Conservation (phyloP, 2,797 vertebrate genomes). For the Hephaestus fuliginosus region DNA sequence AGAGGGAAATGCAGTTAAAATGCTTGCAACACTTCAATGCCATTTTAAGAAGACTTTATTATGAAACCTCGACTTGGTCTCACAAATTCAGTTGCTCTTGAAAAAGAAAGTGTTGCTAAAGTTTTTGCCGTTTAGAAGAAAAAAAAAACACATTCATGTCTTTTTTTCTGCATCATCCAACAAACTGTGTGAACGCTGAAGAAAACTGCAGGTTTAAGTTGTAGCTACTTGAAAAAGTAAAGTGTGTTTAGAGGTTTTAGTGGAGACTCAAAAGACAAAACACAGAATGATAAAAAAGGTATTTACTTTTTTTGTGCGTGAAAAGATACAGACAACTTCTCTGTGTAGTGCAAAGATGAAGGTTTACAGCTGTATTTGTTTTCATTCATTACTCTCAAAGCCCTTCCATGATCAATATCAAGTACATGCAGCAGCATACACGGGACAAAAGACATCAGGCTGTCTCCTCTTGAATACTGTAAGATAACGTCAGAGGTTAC, state of each 20-base stretch:
- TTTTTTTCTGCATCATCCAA: no score
- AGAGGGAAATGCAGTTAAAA: neutral
- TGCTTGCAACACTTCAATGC: neutral
- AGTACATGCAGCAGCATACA: neutral
- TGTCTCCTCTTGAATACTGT: neutral
- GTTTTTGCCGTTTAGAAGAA: neutral
- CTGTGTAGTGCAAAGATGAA: neutral
- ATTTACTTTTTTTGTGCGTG: neutral
- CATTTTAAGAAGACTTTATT: neutral
- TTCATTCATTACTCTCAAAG: neutral
- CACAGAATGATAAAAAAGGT: slow-evolving; percentile 2
- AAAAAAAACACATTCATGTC: no score
- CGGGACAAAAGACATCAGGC: no score
- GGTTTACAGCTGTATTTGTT: neutral
- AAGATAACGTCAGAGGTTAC: neutral
- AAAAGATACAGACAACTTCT: neutral
- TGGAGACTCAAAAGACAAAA: slow-evolving; percentile 4
- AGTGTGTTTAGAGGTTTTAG: no score
- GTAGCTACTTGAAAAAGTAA: no score
- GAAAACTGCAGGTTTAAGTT: no score
- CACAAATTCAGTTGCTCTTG: no score
- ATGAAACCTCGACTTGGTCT: neutral
- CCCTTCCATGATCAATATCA: neutral
- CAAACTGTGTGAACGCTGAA: no score
- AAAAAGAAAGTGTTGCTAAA: neutral